Base-by-base conservation (phyloP, 2,113 vertebrate genomes). In the Notechis scutatus region DNA sequence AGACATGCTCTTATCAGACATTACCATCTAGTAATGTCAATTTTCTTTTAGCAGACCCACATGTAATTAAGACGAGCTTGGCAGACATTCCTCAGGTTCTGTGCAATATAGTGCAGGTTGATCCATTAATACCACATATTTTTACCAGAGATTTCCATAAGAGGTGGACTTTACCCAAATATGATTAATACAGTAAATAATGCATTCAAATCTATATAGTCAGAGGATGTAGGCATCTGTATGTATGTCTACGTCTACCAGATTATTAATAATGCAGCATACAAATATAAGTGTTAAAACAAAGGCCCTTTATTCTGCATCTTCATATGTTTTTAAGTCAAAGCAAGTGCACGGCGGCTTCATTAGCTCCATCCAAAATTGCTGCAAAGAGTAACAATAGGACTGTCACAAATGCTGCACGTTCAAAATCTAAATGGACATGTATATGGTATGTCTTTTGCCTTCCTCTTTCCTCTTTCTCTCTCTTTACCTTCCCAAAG, bases 401-500 rank as follows among this genome's bases (percentile, higher is more conserved):
- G 92, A 61, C 92, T 95, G 11, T 45, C 93, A 81, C 64, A 93
- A 94, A 5, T 5, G 0, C 0, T 7, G 29, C n/a, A 23, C 0
- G 1, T 91, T 93, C 92, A 94, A 94, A 92, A 95, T 87, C 34
- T 89, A 93, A 94, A 93, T 91, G 91, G 96, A 92, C 95, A 94
- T 94, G 96, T 96, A 96, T 94, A 93, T 87, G 91, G 42, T 42
- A 42, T 91, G 47, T 87, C 45, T 96, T 96, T 94, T 96, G 94
- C 96, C 94, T 95, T 94, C 95, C 95, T 93, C 94, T 94, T 92
- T 93, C 94, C 92, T 93, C 92, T 94, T 95, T 95, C 94, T 96
- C 95, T 95, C 95, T 95, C 95, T 96, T 97, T 98, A 96, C 96
- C 97, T 98, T 97, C 97, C 97, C 96, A 89, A 96, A 57, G 97